phyloP scores from a whole-genome alignment of 2,888 invertebrate species.

The Orthonychiurus folsomi region DNA sequence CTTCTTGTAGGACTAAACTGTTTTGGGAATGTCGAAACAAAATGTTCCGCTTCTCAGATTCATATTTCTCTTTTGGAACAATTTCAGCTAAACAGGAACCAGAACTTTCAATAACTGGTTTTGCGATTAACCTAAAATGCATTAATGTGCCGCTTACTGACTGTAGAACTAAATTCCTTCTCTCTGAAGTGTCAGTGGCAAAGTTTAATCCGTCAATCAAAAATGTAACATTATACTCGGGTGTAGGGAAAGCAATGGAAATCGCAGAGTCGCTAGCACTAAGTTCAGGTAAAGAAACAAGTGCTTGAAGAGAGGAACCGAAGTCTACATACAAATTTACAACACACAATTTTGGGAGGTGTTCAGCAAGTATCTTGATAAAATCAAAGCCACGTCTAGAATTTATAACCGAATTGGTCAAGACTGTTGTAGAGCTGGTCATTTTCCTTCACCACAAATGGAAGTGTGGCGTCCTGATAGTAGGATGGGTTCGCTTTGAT shows the following conservation, averaged over 20 bases:
- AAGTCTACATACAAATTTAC: slow-evolving; percentile 28
- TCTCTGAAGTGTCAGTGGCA: not conserved
- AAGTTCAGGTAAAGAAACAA: slow-evolving; percentile 21
- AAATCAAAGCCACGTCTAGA: slow-evolving; percentile 23
- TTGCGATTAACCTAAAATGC: slow-evolving; percentile 47
- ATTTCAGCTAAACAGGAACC: slow-evolving; percentile 40
- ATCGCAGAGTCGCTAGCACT: slow-evolving; percentile 8
- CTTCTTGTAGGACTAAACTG: slow-evolving; percentile 24
- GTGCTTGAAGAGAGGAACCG: slow-evolving; percentile 14
- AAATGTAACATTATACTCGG: not conserved
- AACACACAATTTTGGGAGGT: slow-evolving; percentile 35
- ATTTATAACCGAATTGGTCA: slow-evolving; percentile 51
- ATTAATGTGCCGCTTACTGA: slow-evolving; percentile 10
- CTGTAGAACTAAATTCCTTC: not conserved
- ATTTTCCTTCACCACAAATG: slow-evolving; percentile 68
- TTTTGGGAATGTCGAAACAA: slow-evolving; percentile 27
- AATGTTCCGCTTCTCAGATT: slow-evolving; percentile 7
- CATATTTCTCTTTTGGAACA: slow-evolving; percentile 17
- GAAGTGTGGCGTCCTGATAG: slow-evolving; percentile 71
- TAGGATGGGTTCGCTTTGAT: slow-evolving; percentile 71
- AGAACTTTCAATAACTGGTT: slow-evolving; percentile 46
- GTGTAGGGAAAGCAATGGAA: not conserved
- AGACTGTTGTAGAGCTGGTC: slow-evolving; percentile 61
- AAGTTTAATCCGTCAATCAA: not conserved
- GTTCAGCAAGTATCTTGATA: slow-evolving; percentile 26